Base-by-base conservation (phyloP, 2,888 invertebrate species). In the Nomada flava region DNA sequence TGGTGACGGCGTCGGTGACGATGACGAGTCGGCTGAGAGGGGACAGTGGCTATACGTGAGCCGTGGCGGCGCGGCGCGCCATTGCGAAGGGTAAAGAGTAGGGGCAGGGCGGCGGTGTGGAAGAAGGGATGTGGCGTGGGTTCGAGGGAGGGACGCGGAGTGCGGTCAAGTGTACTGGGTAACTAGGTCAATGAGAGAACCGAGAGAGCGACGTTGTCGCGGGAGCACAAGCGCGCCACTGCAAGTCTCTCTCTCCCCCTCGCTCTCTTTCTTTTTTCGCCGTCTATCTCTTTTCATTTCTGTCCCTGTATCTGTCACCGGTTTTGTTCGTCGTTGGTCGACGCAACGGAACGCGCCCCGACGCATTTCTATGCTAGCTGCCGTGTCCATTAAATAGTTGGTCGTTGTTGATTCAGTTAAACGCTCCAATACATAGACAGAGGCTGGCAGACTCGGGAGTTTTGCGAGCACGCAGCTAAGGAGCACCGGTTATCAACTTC, bases 81-180 rank as follows among this genome's bases (percentile, higher is more conserved):
- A 80, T 75, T 76, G 53, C 44, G 73, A 74, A 71, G 82, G 77
- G 82, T 76, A 68, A 73, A 71, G 67, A 75, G 79, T 69, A 76
- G 81, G 84, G 80, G 79, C 23, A 70, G 83, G 76, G 81, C 76
- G 86, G 83, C 77, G 77, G 59, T 67, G 69, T 77, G 73, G 82
- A 82, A 82, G 77, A 71, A 75, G 83, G 77, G 88, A 84, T 77
- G 77, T 82, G 79, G 83, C 67, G 77, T 82, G 82, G 78, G 76
- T 85, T 68, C 69, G 87, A 80, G 84, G 85, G 86, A 88, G 86
- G 85, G 86, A 87, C 83, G 86, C 86, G 86, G 89, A 91, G 92
- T 92, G 91, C 93, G 93, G 93, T 93, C 93, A 93, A 93, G 93
- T 93, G 93, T 93, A 93, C 92, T 92, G 92, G 93, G 93, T 93